Evolutionary conservation across 2,113 vertebrate species (phyloP).

Genomic region (Cichladusa arquata): DNA sequence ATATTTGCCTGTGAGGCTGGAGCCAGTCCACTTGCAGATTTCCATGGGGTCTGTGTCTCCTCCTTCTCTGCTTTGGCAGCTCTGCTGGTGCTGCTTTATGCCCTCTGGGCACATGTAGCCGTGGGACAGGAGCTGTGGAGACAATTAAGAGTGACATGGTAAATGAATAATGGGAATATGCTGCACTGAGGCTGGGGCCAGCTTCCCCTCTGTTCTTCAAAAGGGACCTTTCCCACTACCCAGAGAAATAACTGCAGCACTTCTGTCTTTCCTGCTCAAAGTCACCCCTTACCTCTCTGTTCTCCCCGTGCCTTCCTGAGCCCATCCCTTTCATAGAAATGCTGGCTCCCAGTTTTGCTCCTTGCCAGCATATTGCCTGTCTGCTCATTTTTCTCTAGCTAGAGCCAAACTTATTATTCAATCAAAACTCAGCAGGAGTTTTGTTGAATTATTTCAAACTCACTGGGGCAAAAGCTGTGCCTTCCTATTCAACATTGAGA

Average conservation of each 20-base stretch:
- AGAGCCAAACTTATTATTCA: conserved; percentile 6
- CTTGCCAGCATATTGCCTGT: background rate
- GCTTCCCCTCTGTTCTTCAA: background rate
- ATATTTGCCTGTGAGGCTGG: background rate
- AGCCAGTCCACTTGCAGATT: background rate
- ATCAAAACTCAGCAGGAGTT: conserved; percentile 34
- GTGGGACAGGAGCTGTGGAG: background rate
- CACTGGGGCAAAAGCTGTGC: conserved; percentile 20
- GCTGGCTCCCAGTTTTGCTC: background rate
- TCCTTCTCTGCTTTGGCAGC: background rate
- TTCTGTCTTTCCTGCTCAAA: background rate
- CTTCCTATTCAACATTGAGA: background rate
- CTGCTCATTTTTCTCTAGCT: background rate
- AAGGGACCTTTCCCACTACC: background rate
- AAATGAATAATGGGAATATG: background rate
- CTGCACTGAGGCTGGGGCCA: background rate
- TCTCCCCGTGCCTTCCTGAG: background rate
- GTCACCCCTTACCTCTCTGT: background rate
- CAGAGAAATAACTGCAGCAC: background rate
- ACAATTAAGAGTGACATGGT: background rate
- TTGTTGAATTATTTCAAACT: conserved; percentile 43
- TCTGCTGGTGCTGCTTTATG: background rate
- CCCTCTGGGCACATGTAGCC: background rate
- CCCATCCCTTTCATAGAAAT: background rate
- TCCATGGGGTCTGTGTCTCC: background rate